Percentiles rank a stretch among this genome's conserved stretches.
Conservation (phyloP, 1,140 invertebrate genomes). For the Pseudomyrmex cubaensis region DNA sequence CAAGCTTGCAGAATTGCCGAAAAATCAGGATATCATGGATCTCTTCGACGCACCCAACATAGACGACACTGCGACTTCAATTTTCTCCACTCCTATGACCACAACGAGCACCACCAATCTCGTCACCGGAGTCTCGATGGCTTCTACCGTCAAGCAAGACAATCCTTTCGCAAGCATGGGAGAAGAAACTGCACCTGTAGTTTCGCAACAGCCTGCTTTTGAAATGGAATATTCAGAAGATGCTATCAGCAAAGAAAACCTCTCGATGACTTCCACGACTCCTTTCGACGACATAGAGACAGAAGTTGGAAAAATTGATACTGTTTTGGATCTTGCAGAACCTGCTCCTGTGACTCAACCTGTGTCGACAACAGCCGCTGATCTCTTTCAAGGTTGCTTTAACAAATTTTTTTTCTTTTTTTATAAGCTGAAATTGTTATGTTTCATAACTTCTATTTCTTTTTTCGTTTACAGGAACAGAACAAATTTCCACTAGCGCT, state of each 20-base stretch:
- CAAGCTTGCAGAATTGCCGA: constrained; percentile 49
- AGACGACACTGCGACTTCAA: constrained; percentile 71
- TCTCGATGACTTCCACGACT: constrained; percentile 70
- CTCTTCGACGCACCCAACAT: constrained; percentile 81
- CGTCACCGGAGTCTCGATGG: constrained; percentile 63
- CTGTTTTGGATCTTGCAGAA: constrained; percentile 40
- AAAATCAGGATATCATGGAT: constrained; percentile 81
- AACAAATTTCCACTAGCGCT: constrained; percentile 53
- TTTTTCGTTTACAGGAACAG: constrained; percentile 70
- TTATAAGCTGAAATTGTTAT: background rate
- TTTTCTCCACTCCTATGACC: constrained; percentile 77
- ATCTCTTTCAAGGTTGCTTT: constrained; percentile 54
- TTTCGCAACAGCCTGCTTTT: constrained; percentile 58
- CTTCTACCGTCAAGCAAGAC: constrained; percentile 69
- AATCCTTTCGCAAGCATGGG: constrained; percentile 75
- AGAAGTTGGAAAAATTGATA: background rate
- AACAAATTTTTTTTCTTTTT: background rate
- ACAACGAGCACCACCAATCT: constrained; percentile 50
- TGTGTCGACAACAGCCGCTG: constrained; percentile 67
- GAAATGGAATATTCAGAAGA: constrained; percentile 62
- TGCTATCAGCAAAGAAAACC: constrained; percentile 68
- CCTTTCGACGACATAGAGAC: constrained; percentile 40
- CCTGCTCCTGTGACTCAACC: constrained; percentile 73
- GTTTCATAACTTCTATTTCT: background rate
- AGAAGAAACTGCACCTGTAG: constrained; percentile 44